phyloP scores from a whole-genome alignment of 2,888 invertebrate genomes.

The Drosophila rubida region DNA sequence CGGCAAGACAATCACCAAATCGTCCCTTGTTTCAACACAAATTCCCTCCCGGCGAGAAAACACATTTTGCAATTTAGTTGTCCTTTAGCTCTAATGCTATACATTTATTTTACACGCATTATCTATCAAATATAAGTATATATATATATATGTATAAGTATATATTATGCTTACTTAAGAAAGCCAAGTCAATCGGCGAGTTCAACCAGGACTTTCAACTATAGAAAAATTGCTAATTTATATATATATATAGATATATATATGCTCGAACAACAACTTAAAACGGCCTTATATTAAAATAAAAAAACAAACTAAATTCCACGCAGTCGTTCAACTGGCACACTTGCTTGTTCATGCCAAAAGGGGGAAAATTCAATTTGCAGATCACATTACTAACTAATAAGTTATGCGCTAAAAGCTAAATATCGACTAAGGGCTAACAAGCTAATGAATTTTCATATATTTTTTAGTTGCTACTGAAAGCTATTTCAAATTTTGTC shows the following conservation, averaged over 20 bases:
- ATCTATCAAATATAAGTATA: constrained; percentile 51
- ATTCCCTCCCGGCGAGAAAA: constrained; percentile 4
- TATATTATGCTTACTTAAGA: constrained; percentile 44
- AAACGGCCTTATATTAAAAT: constrained; percentile 18
- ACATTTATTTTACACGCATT: constrained; percentile 65
- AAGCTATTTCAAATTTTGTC: constrained; percentile 48
- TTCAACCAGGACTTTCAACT: constrained; percentile 21
- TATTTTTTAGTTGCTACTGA: constrained; percentile 16
- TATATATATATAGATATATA: constrained; percentile 13
- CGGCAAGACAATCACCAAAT: no score
- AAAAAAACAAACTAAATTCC: constrained; percentile 40
- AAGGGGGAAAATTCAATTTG: constrained; percentile 31
- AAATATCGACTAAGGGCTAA: constrained; percentile 31
- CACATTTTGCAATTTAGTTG: constrained; percentile 28
- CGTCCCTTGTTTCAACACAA: no score
- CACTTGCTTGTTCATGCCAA: constrained; percentile 26
- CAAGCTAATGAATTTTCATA: constrained; percentile 1
- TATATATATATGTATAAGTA: constrained; percentile 28
- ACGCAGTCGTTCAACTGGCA: constrained; percentile 41
- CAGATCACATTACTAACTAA: constrained; percentile 55
- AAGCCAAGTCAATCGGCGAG: constrained; percentile 34
- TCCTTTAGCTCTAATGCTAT: constrained; percentile 66
- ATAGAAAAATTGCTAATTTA: constrained; percentile 30
- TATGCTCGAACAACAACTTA: constrained; percentile 55
- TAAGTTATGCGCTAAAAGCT: constrained; percentile 14